phyloP scores from a whole-genome alignment of 2,113 vertebrate species.

The Ictalurus furcatus region DNA sequence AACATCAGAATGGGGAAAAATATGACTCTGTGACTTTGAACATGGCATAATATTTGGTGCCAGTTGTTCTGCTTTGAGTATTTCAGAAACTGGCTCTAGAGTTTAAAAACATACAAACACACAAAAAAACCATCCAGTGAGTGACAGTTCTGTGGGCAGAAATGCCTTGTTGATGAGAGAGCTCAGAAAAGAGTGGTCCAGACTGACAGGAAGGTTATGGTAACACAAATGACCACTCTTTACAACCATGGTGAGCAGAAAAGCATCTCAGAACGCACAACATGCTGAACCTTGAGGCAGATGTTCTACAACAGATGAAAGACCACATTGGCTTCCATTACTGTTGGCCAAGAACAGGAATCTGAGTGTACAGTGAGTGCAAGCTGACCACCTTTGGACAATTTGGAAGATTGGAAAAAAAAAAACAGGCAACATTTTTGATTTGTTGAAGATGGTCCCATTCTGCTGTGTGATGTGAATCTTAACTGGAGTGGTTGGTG shows the following conservation, averaged over 20 bases:
- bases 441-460: not conserved
- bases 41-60: not conserved
- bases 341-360: not conserved
- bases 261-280: not conserved
- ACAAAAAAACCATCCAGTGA: not conserved
- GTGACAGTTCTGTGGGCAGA: not conserved
- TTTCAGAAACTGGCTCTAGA: not conserved
- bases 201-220: not conserved
- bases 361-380: not conserved
- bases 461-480: not conserved
- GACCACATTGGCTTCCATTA: not conserved
- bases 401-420: not conserved
- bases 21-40: not conserved
- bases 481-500: not conserved
- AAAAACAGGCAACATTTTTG: not conserved
- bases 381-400: not conserved
- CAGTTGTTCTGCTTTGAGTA: not conserved
- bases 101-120: not conserved
- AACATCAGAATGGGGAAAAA: not conserved
- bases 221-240: not conserved
- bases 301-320: not conserved
- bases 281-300: not conserved
- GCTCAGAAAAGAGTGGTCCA: not conserved
- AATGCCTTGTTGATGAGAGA: not conserved
- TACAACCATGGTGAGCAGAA: not conserved